Evolutionary conservation across 2,797 vertebrate species (phyloP).

Genomic region (Protonibea diacanthus): DNA sequence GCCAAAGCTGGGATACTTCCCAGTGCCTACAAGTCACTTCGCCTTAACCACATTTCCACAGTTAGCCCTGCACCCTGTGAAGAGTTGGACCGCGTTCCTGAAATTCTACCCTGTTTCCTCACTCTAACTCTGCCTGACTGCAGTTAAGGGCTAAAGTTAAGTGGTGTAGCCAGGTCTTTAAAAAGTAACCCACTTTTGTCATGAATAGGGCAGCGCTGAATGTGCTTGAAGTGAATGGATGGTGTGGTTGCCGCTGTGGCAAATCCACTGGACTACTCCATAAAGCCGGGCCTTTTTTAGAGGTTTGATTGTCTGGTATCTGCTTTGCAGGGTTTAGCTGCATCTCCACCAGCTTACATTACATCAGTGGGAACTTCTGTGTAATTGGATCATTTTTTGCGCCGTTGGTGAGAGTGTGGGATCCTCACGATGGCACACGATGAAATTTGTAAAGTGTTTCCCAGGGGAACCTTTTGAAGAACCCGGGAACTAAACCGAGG

Average conservation of each 20-base stretch:
- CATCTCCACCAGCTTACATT: neutral
- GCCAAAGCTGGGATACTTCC: conserved; percentile 56
- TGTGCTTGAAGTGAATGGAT: conserved; percentile 19
- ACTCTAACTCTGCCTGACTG: conserved; percentile 50
- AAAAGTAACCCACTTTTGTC: conserved; percentile 69
- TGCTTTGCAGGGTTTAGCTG: neutral
- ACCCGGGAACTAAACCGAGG: neutral
- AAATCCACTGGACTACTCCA: conserved; percentile 8
- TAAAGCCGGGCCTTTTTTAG: conserved; percentile 24
- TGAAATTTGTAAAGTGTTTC: neutral
- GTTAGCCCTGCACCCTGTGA: conserved; percentile 53
- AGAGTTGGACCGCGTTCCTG: conserved; percentile 52
- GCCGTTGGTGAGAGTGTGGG: neutral
- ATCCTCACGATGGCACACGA: neutral
- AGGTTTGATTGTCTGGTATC: conserved; percentile 9
- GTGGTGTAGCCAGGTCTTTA: conserved; percentile 60
- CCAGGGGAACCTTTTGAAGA: neutral
- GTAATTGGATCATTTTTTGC: neutral
- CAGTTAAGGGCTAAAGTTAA: conserved; percentile 61
- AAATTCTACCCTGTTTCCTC: conserved; percentile 59
- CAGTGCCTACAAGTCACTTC: conserved; percentile 51
- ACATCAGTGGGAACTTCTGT: neutral
- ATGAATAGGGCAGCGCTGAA: conserved; percentile 30
- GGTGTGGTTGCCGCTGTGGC: conserved; percentile 38
- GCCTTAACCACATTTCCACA: conserved; percentile 67